These are phyloP conservation scores for Lepus townsendii DNA, from an alignment of 2,797 vertebrate species.

Conservation along the genomic window DNA sequence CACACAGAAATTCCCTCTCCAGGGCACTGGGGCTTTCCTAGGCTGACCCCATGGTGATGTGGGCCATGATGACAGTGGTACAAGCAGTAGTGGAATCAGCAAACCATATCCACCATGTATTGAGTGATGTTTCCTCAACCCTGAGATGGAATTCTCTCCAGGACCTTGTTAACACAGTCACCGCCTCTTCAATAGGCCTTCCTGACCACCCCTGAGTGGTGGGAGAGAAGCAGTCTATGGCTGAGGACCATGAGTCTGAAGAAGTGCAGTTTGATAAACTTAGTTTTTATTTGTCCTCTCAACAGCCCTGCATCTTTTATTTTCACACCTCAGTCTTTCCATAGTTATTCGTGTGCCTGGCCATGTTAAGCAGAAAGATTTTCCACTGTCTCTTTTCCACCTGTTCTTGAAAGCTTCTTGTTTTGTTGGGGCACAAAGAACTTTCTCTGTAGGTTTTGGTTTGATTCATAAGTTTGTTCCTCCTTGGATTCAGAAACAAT, in stretches of 20 bases:
- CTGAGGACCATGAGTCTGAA: neutral
- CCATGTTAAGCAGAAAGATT: neutral
- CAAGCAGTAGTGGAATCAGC: neutral
- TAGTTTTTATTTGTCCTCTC: neutral
- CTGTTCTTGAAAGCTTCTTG: neutral
- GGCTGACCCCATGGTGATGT: neutral
- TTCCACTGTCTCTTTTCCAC: conserved; percentile 1
- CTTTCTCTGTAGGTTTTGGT: neutral
- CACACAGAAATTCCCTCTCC: neutral
- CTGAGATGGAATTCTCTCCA: neutral
- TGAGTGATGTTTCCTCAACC: neutral
- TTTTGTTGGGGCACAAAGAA: neutral
- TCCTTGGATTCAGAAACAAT: neutral
- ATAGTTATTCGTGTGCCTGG: neutral
- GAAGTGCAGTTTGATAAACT: neutral
- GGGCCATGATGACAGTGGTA: neutral
- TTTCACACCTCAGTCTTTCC: neutral
- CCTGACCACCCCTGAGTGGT: neutral
- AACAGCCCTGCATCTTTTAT: neutral
- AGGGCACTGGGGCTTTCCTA: neutral
- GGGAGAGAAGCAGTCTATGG: neutral
- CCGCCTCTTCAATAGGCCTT: neutral
- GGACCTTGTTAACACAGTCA: neutral
- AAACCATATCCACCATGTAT: neutral
- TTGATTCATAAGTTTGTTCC: conserved; percentile 7